A percentile compares a stretch with the other conserved stretches of the same genome.
Conservation (phyloP, 1,140 invertebrate genomes). For the Ostrea edulis region DNA sequence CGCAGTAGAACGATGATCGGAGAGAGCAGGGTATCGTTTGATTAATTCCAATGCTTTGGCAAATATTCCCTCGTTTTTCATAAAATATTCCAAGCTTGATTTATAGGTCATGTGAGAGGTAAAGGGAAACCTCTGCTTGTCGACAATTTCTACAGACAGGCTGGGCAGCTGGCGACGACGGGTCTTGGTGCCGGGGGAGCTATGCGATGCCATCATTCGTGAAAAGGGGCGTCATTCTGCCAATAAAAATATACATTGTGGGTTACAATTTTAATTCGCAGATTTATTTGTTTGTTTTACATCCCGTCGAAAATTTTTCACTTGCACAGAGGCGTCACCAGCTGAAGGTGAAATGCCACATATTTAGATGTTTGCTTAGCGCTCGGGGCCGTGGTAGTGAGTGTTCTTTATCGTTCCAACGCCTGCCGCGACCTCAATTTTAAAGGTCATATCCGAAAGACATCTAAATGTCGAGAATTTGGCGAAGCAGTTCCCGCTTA, state of each 20-base stretch:
- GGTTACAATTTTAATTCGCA: too few relatives aligned
- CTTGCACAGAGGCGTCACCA: too few relatives aligned
- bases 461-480: too few relatives aligned
- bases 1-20: neutral
- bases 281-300: too few relatives aligned
- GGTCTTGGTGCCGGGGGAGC: neutral
- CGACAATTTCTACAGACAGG: neutral
- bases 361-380: too few relatives aligned
- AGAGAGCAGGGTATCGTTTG: neutral
- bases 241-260: neutral
- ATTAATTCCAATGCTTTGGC: constrained; percentile 14
- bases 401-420: too few relatives aligned
- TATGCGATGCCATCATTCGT: constrained; percentile 24
- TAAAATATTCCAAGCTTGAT: constrained; percentile 18
- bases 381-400: too few relatives aligned
- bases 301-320: too few relatives aligned
- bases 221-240: neutral
- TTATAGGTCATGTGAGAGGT: constrained; percentile 29
- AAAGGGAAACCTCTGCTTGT: neutral
- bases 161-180: neutral
- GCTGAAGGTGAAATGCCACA: too few relatives aligned
- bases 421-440: too few relatives aligned
- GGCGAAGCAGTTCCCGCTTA: too few relatives aligned
- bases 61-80: constrained; percentile 17
- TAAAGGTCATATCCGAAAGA: too few relatives aligned